Evolutionary conservation across 1,140 invertebrate species (phyloP).

Genomic region (Drosophila quadrilineata): DNA sequence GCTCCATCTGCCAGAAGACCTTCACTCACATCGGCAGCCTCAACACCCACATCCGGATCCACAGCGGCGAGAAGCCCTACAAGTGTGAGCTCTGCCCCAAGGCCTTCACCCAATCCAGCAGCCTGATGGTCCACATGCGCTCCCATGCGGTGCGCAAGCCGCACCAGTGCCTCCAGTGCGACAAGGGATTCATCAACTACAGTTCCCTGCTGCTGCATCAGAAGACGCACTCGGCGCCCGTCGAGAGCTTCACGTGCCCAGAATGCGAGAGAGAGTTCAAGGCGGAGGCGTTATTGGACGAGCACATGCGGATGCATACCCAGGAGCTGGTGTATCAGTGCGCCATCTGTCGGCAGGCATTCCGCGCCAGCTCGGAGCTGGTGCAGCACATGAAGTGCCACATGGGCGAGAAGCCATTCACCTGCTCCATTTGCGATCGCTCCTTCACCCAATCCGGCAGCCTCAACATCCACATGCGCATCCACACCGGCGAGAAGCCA

Average conservation of each 20-base stretch:
- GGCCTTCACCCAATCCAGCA: slow-evolving; percentile 88
- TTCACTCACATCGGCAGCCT: slow-evolving; percentile 89
- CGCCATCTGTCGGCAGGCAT: slow-evolving; percentile 84
- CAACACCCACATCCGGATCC: slow-evolving; percentile 92
- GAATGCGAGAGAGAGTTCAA: slow-evolving; percentile 79
- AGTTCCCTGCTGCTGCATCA: slow-evolving; percentile 72
- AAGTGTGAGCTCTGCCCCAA: slow-evolving; percentile 82
- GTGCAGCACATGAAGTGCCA: slow-evolving; percentile 86
- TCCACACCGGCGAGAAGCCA: slow-evolving; percentile 84
- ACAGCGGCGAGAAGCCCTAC: slow-evolving; percentile 82
- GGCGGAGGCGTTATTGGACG: slow-evolving; percentile 69
- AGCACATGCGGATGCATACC: slow-evolving; percentile 78
- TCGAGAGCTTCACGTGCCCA: slow-evolving; percentile 61
- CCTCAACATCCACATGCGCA: slow-evolving; percentile 90
- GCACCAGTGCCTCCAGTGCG: slow-evolving; percentile 85
- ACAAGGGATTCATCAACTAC: slow-evolving; percentile 81
- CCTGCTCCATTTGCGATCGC: slow-evolving; percentile 86
- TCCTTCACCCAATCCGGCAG: slow-evolving; percentile 86
- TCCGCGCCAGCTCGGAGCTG: slow-evolving; percentile 83
- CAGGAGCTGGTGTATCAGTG: slow-evolving; percentile 82
- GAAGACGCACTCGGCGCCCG: slow-evolving; percentile 65
- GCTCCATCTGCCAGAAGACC: slow-evolving; percentile 80
- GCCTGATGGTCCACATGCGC: slow-evolving; percentile 86
- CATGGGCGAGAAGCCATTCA: slow-evolving; percentile 83
- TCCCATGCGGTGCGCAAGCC: slow-evolving; percentile 87